phyloP scores from a whole-genome alignment of 2,797 vertebrate species.

The Spizella passerina region DNA sequence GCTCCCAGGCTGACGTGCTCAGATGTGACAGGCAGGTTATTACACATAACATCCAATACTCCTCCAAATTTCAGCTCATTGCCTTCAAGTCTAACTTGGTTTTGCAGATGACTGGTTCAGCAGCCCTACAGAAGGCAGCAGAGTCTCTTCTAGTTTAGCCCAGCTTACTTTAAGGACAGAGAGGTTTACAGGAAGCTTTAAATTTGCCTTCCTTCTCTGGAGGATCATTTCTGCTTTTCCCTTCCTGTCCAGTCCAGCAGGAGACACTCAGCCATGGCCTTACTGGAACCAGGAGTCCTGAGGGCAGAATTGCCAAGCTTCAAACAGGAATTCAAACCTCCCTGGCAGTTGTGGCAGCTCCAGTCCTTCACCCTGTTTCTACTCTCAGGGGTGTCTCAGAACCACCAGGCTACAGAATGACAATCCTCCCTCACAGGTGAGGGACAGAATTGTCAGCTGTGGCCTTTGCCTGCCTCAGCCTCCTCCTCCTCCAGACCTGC shows the following conservation, averaged over 20 bases:
- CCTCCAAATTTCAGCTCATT: background rate
- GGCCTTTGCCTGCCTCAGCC: background rate
- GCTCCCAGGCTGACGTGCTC: background rate
- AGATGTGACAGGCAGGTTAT: constrained; percentile 17
- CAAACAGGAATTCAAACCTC: background rate
- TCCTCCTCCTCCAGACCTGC: background rate
- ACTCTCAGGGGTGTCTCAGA: fast-evolving
- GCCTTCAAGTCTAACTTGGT: background rate
- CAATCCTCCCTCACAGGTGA: background rate
- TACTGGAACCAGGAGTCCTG: background rate
- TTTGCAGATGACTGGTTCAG: background rate
- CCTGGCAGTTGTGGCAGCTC: background rate
- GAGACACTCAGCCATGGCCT: background rate
- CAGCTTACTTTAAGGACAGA: background rate
- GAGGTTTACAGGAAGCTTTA: background rate
- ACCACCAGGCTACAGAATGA: background rate
- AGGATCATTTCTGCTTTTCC: background rate
- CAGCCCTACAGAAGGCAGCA: background rate
- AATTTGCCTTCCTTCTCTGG: background rate
- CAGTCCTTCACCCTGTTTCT: background rate
- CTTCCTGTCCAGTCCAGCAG: background rate
- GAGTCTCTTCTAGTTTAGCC: background rate
- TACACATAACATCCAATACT: background rate
- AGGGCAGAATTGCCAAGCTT: background rate
- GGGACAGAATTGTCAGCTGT: background rate